Base-by-base conservation (phyloP, 2,113 vertebrate genomes). In the Plotosus lineatus region DNA sequence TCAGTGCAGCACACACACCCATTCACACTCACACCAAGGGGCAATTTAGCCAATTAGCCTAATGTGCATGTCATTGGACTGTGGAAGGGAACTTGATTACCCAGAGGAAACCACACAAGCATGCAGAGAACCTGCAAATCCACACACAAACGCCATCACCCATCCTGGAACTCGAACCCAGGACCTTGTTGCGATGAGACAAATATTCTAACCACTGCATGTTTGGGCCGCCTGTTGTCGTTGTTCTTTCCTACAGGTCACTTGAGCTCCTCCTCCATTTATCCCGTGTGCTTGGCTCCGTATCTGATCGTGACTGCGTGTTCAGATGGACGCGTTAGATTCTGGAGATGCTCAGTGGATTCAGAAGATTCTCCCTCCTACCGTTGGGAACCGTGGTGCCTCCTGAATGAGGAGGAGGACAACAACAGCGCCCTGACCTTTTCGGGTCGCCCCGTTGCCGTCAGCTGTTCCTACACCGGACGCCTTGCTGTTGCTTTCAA, bases 251-350 rank as follows among this genome's bases (percentile, higher is more conserved):
- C 36, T 15, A n/a, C 44, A 99, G 98, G 98, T 78, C 97, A 99
- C 83, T 91, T 99, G 83, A 99, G 98, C 84, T 99, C 98, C 85
- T 99, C 98, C 19, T 99, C 98, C 1, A 99, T 99, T 90, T 99
- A 99, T 84, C 98, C 97, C 0, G 98, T 99, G 65, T 99, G 98
- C 89, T 94, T 99, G 85, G 98, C 98, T 28, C 98, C 98, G 0
- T 99, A 99, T 82, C 89, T 99, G 90, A 94, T 99, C 42, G 98
- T 98, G n/a, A 98, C 98, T 0, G 95, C 97, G 19, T 99, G 98
- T 88, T 98, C 98, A 0, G 98, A 99, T 88, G 95, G 95, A 86
- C 94, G 90, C 51, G 97, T 99, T 61, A 92, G 96, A 0, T 99
- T 99, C 90, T 99, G 98, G 98, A 95, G 90, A 38, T 99, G 98